A percentile compares a stretch with the other conserved stretches of the same genome.
These are phyloP conservation scores for Macaca fascicularis DNA, from an alignment of 2,113 vertebrate species.

Conservation along the genomic window DNA sequence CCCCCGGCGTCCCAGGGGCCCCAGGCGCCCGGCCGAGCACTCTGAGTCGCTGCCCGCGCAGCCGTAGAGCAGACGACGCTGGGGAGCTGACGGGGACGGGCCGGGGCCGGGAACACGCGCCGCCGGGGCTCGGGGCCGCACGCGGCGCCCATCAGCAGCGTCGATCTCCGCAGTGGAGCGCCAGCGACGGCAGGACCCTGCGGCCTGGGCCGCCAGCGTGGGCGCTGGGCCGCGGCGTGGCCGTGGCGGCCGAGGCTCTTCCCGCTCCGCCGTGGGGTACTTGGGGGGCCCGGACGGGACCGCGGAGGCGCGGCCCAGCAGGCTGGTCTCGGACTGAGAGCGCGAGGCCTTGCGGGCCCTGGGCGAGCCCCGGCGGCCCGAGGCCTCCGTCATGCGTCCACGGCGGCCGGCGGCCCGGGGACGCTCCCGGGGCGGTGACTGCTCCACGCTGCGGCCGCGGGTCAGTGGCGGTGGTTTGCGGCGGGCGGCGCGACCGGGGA, in stretches of 20 bases:
- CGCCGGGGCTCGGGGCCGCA: constrained; percentile 66
- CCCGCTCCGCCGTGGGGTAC: constrained; percentile 86
- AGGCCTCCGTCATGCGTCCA: constrained; percentile 83
- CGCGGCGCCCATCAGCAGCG: constrained; percentile 78
- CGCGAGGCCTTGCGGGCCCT: constrained; percentile 86
- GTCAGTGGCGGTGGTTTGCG: constrained; percentile 75
- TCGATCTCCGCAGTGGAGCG: constrained; percentile 90
- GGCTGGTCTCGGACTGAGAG: constrained; percentile 91
- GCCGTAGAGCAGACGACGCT: constrained; percentile 67
- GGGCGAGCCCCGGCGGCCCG: constrained; percentile 74
- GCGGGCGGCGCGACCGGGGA: constrained; percentile 70
- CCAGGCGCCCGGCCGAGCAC: constrained; percentile 65
- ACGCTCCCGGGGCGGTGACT: constrained; percentile 74
- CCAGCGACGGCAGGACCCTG: constrained; percentile 84
- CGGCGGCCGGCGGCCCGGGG: constrained; percentile 77
- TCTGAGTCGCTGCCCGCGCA: constrained; percentile 80
- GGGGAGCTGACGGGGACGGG: constrained; percentile 73
- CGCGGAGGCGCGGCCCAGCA: constrained; percentile 83
- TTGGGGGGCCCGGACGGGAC: constrained; percentile 79
- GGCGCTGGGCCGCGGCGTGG: constrained; percentile 79
- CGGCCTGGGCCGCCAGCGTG: constrained; percentile 76
- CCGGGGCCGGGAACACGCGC: constrained; percentile 13
- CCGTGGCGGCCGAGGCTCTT: constrained; percentile 79
- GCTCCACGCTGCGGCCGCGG: constrained; percentile 81
- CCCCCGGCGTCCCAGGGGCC: constrained; percentile 75